Percentiles rank a stretch among this genome's conserved stretches.
Evolutionary conservation across 2,888 invertebrate species (phyloP).

Genomic region (Diadegma fenestrale): DNA sequence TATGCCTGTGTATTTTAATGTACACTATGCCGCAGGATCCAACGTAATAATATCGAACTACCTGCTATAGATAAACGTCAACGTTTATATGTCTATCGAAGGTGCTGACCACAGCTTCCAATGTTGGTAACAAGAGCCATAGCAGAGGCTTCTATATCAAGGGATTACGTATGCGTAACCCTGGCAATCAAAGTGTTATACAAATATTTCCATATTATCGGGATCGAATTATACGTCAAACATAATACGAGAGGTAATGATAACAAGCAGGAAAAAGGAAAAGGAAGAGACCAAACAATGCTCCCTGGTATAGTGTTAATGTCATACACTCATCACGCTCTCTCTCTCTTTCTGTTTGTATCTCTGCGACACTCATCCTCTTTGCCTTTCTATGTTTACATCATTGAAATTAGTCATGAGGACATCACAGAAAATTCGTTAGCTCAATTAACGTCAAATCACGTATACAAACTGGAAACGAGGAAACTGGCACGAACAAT

Average conservation of each 20-base stretch:
- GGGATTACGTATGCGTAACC: neutral
- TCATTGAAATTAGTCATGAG: conserved; percentile 46
- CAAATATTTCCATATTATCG: conserved; percentile 53
- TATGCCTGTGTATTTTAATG: neutral
- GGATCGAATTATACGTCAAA: conserved; percentile 44
- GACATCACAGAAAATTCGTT: conserved; percentile 34
- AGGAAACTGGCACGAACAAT: neutral
- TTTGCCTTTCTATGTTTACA: conserved; percentile 32
- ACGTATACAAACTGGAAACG: neutral
- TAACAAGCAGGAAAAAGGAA: conserved; percentile 1
- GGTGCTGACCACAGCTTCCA: conserved; percentile 16
- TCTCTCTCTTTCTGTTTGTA: neutral
- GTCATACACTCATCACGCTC: neutral
- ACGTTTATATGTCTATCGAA: conserved; percentile 38
- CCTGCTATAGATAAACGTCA: conserved; percentile 37
- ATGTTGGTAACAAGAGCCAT: conserved; percentile 8
- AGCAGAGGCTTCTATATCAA: neutral
- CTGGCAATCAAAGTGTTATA: conserved; percentile 46
- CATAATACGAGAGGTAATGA: conserved; percentile 8
- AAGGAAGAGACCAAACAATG: neutral
- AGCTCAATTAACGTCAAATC: neutral
- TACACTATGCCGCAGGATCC: conserved; percentile 17
- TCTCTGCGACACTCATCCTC: neutral
- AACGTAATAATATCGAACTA: conserved; percentile 36
- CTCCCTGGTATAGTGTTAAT: neutral